Conservation (phyloP, 1,140 invertebrate genomes). For the Glossosoma conforme region DNA sequence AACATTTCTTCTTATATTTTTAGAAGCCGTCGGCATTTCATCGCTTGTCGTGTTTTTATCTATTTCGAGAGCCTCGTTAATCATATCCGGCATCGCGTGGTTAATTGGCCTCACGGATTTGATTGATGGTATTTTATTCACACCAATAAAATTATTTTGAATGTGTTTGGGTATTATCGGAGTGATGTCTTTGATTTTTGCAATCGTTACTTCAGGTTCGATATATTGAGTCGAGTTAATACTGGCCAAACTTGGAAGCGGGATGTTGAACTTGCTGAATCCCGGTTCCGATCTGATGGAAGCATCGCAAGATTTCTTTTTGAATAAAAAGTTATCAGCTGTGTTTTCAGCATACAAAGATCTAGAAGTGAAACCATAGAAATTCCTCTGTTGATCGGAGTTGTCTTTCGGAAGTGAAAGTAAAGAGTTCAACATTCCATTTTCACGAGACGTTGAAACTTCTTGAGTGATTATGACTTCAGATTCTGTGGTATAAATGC, state of each 20-base stretch:
- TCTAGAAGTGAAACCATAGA: constrained; percentile 26
- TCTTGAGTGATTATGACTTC: constrained; percentile 33
- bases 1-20: background rate
- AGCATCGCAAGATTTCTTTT: constrained; percentile 33
- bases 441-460: constrained; percentile 32
- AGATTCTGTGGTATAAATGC: constrained; percentile 3
- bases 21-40: background rate
- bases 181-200: constrained; percentile 36
- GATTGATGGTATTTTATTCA: constrained; percentile 4
- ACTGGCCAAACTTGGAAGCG: constrained; percentile 38
- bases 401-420: constrained; percentile 37
- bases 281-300: constrained; percentile 46
- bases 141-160: background rate
- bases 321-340: constrained; percentile 27
- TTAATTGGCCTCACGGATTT: no score
- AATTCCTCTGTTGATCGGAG: constrained; percentile 33
- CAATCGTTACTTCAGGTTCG: constrained; percentile 35
- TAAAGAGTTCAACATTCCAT: constrained; percentile 37
- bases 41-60: constrained; percentile 37
- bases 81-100: constrained; percentile 53
- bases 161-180: constrained; percentile 34
- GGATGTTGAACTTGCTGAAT: constrained; percentile 40
- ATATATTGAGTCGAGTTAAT: constrained; percentile 26
- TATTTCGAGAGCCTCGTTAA: constrained; percentile 56
- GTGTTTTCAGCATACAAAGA: constrained; percentile 29